Evolutionary conservation across 2,888 invertebrate species (phyloP), one percentile per base, ranked within the genome.

Genomic region (Mythimna pallens): DNA sequence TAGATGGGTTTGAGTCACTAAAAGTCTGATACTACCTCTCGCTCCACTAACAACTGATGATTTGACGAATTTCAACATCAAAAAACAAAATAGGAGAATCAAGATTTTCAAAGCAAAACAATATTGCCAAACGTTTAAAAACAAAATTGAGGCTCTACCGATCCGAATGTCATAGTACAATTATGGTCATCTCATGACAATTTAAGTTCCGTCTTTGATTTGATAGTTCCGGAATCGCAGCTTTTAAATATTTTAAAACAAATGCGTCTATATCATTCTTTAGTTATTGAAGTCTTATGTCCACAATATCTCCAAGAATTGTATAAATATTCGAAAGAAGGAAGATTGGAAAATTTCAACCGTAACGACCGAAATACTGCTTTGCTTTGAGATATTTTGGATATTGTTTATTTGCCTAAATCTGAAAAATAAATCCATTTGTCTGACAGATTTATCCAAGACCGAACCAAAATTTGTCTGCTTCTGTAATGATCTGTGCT

Each of bases 201-300:
- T 72, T 70, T 36, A 14, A 80, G 34, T 9, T 47, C 10, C 2
- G 55, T 34, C 69, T 30, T 25, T 58, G 73, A 73, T 76, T 63
- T 69, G 66, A 71, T 65, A 77, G 79, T 87, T 88, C 85, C 84
- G 80, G 73, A 71, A 40, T 71, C 47, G 8, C 36, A 9, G 22
- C 22, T 62, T 50, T 65, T 52, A 14, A 5, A 54, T 30, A 61
- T 22, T 43, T 30, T 17, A 36, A 58, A 66, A 25, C 17, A 9
- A 20, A 17, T 63, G 14, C 30, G 34, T 58, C 61, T 57, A 61
- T 73, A 55, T 78, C 73, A 66, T 62, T 20, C 9, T 55, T n/a
- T 10, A 47, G 17, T 17, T 47, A n/a, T 36, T 59, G 59, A 2
- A 58, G 0, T 58, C 30, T 30, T 8, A 30, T 1, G 34, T 25